Evolutionary conservation across 2,888 invertebrate genomes (phyloP), one percentile per base, ranked within the genome.

Genomic region (Spilarctia lutea): DNA sequence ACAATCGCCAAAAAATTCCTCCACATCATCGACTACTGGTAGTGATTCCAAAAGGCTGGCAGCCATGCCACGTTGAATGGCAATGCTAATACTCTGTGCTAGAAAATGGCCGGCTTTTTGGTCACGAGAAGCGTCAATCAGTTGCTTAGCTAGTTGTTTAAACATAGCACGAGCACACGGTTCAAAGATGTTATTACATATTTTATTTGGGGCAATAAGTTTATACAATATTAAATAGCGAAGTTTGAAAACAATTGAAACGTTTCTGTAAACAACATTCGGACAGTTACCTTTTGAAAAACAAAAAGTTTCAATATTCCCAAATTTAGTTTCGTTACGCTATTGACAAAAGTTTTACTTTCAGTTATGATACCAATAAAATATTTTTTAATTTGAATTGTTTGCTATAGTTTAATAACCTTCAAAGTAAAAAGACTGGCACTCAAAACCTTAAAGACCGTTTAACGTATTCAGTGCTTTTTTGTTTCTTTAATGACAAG

Each of bases 291-390:
- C 56, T 56, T 30, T 13, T 68, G n/a, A 30, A 33, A 24, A 48
- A 48, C 24, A 33, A 20, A 30, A 63, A 30, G 8, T 63, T 30
- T 30, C 45, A 27, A 67, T 27, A 45, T 33, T 11, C 24, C 20
- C n/a, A 69, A 1, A 48, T 56, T 69, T 56, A 72, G 68, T 75
- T 72, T 75, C 68, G 30, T 72, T 42, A 10, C n/a, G 60, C 33
- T 42, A 56, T 66, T 24, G 52, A 68, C 71, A 73, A 70, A 60
- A 75, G 67, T 74, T 71, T 70, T 65, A 78, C 76, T 80, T 79
- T 79, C 68, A 68, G 74, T 82, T 78, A 71, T 67, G 70, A 69
- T 69, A 65, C 33, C 73, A 79, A 73, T 76, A 80, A 79, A 82
- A 74, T 65, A 39, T 74, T 78, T 78, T 73, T 30, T 69, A 78